phyloP scores from a whole-genome alignment of 2,113 vertebrate genomes.

The Dinomys branickii region DNA sequence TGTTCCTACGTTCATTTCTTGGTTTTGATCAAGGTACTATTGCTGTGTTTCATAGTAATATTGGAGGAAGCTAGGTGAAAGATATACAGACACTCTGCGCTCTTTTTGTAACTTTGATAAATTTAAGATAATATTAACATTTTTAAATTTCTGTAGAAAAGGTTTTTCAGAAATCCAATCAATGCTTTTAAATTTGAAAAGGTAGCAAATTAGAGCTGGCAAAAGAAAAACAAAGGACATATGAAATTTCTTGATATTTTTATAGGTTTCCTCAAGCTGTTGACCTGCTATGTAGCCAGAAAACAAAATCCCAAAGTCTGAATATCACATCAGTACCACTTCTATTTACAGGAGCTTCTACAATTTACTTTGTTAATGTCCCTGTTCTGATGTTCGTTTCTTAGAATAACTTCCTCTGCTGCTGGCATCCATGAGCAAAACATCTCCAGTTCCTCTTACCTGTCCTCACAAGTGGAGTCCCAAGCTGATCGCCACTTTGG shows the following conservation, averaged over 20 bases:
- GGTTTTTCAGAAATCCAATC: not conserved
- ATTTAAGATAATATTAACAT: slow-evolving; percentile 17
- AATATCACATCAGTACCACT: not conserved
- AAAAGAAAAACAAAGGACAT: not conserved
- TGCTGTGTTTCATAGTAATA: not conserved
- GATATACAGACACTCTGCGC: not conserved
- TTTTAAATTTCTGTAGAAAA: not conserved
- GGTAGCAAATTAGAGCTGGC: not conserved
- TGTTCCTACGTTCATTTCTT: not conserved
- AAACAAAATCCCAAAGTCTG: not conserved
- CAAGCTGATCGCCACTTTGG: not conserved
- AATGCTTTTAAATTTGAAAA: slow-evolving; percentile 43
- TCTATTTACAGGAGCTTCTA: not conserved
- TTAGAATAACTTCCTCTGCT: not conserved
- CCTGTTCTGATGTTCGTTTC: not conserved
- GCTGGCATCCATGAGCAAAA: not conserved
- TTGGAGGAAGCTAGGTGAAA: not conserved
- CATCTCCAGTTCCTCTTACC: not conserved
- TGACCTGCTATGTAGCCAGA: not conserved
- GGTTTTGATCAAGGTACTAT: not conserved
- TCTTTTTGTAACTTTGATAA: slow-evolving; percentile 1
- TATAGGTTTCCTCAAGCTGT: not conserved
- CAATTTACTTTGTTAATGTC: not conserved
- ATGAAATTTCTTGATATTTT: not conserved
- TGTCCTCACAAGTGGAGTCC: not conserved